Conservation (phyloP, 2,113 vertebrate species). For the Eulemur rufifrons region DNA sequence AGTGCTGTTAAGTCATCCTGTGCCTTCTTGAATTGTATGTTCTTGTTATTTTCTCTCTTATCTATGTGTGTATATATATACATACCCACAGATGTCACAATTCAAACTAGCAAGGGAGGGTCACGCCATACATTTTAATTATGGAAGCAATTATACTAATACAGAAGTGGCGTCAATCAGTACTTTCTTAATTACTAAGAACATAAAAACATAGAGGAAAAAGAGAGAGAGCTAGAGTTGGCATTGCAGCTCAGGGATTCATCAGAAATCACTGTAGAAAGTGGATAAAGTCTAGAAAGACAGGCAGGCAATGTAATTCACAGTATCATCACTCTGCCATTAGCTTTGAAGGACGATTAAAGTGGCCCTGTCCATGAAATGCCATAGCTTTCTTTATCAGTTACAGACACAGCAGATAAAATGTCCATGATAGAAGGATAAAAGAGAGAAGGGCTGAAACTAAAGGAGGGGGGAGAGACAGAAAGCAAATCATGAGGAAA, state of each 20-base stretch:
- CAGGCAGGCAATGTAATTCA: not conserved
- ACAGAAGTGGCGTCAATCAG: not conserved
- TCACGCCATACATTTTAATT: not conserved
- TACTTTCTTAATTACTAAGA: not conserved
- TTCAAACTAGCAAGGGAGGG: not conserved
- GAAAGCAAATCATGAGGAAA: not conserved
- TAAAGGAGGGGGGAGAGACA: not conserved
- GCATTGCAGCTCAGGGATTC: not conserved
- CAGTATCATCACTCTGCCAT: not conserved
- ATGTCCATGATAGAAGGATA: not conserved
- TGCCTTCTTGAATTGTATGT: not conserved
- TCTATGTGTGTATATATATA: not conserved
- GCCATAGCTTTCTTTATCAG: conserved; percentile 32
- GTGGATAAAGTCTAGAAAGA: not conserved
- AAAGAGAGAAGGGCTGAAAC: not conserved
- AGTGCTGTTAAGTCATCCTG: not conserved
- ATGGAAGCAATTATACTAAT: not conserved
- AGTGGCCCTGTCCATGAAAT: conserved; percentile 21
- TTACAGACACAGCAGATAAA: conserved; percentile 37
- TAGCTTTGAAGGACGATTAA: conserved; percentile 18
- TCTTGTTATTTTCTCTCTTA: conserved; percentile 25
- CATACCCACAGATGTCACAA: not conserved
- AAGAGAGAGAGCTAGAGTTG: not conserved
- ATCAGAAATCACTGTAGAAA: not conserved
- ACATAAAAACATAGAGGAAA: not conserved